Evolutionary conservation across 2,888 invertebrate species (phyloP), one percentile per base, ranked within the genome.

Genomic region (Pantelozetes paolii): DNA sequence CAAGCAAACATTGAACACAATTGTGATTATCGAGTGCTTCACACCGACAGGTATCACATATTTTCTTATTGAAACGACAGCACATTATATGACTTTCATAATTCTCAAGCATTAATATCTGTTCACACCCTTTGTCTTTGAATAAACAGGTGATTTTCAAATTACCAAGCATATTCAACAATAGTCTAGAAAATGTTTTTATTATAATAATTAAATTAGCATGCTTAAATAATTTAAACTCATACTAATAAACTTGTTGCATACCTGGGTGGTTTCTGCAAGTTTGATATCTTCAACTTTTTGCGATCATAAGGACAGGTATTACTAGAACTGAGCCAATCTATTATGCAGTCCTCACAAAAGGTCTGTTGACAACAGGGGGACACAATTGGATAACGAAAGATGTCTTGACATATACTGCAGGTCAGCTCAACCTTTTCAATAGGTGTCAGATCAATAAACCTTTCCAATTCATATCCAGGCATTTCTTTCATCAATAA

Each of bases 231-330:
- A 45, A 18, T 20, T 20, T 20, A 50, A 20, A 50, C 50, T 15
- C 5, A 20, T 15, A 2, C 11, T 45, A 2, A 15, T 8, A 8
- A 9, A 8, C 36, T 36, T 36, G 50, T 15, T 23, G 20, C 62
- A 36, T 62, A 62, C 62, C 62, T 62, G n/a, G 62, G 62, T 9
- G 62, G 62, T 13, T 36, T 32, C 32, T 13, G 5, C 6, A 62
- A 15, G 32, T 62, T 62, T 23, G 2, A 42, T 0, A 8, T 11
- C n/a, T 67, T 67, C 42, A 67, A 67, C 13, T 67, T 67, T 42
- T 67, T 67, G 3, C 67, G 40, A 40, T 67, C 67, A 23, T 67
- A 67, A 6, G 67, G 67, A 67, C 67, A 67, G 67, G 67, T 67
- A 42, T 40, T 67, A 13, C 20, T 40, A 8, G 36, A 1, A 9